Base-by-base conservation (phyloP, 1,140 invertebrate genomes). In the Papilio machaon region DNA sequence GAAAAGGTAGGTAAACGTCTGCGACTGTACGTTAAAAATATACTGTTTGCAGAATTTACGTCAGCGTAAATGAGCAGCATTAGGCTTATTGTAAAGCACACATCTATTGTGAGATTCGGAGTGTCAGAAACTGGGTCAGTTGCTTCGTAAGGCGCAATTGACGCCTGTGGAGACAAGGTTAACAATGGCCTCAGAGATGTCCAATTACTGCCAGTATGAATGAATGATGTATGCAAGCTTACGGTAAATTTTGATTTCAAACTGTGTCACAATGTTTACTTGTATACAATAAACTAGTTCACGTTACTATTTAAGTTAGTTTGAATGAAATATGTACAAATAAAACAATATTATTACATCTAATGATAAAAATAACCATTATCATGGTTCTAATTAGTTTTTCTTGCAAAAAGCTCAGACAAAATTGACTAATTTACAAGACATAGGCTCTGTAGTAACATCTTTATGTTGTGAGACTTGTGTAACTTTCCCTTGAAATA, bases 81-180 rank as follows among this genome's bases (percentile, higher is more conserved):
- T 83, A 89, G 85, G 80, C 83, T 86, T 83, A 84, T 82, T 87
- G 84, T 87, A 83, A 87, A 91, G 85, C 87, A 88, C 86, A 86
- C 87, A 87, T 89, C 86, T 85, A 47, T 80, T 82, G 81, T 85
- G 86, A 89, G 87, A 93, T 92, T 92, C 87, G 88, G 90, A 90
- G 88, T 88, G 87, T 88, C 87, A 88, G 85, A 88, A 93, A 89
- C 89, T 92, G 86, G 91, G 92, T 92, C 92, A 94, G 84, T 92
- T 91, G 90, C 73, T 92, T 91, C 88, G 90, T 93, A 91, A 91
- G 84, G 82, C 89, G 80, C 81, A 80, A 86, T 87, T 86, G 83
- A 82, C 85, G 83, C 81, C 81, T 73, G 73, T 78, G 81, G 77
- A 82, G 82, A 79, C 82, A 82, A 86, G 77, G 85, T 83, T 64